Conservation (phyloP, 2,888 invertebrate species). For the Dorcus hopei region DNA sequence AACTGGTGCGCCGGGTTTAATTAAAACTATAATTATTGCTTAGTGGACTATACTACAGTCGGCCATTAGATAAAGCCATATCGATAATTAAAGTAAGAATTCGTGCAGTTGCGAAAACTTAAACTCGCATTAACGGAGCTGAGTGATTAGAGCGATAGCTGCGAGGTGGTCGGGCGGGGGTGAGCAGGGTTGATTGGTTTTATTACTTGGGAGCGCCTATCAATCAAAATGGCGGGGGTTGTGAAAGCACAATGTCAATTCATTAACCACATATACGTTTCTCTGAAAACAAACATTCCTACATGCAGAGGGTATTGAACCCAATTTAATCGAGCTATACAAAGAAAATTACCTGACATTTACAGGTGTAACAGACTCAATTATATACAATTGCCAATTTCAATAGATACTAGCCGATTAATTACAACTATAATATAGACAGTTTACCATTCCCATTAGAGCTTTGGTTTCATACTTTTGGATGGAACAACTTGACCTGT, state of each 20-base stretch:
- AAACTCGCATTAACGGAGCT: slow-evolving; percentile 30
- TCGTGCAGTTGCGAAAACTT: slow-evolving; percentile 21
- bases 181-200: slow-evolving; percentile 27
- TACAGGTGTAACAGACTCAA: too few species aligned
- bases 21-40: slow-evolving; percentile 32
- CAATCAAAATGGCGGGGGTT: slow-evolving; percentile 27
- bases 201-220: slow-evolving; percentile 30
- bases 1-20: slow-evolving; percentile 21
- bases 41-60: slow-evolving; percentile 8
- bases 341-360: slow-evolving; percentile 14
- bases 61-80: slow-evolving; percentile 28
- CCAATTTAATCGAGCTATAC: slow-evolving; percentile 17
- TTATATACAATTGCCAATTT: too few species aligned
- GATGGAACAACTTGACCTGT: too few species aligned
- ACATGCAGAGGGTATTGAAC: slow-evolving; percentile 19
- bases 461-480: too few species aligned
- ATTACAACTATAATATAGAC: too few species aligned
- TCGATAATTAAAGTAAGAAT: slow-evolving; percentile 29
- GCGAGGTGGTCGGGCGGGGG: not conserved
- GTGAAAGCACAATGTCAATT: slow-evolving; percentile 13
- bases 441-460: too few species aligned
- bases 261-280: slow-evolving; percentile 20
- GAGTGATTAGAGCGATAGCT: slow-evolving; percentile 22
- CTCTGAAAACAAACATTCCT: slow-evolving; percentile 20
- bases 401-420: too few species aligned